Percentiles rank a stretch among this genome's conserved stretches.
Conservation (phyloP, 2,888 invertebrate species). For the Spodoptera littoralis region DNA sequence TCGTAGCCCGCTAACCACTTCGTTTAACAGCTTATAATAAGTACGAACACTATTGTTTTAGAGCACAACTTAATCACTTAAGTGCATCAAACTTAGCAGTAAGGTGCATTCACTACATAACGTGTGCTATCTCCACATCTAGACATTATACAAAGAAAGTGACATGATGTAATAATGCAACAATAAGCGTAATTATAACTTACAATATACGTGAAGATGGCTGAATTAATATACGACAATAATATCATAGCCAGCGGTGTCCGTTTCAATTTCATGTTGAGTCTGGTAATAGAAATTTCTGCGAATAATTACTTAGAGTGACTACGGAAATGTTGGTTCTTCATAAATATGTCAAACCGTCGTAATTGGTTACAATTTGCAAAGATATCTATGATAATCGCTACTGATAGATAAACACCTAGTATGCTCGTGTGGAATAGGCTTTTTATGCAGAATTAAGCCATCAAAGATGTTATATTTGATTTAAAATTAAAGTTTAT, state of each 20-base stretch:
- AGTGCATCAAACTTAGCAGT: constrained; percentile 29
- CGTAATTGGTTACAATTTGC: too few species aligned
- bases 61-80: constrained; percentile 21
- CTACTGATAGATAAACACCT: too few species aligned
- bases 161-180: constrained; percentile 22
- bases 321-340: too few species aligned
- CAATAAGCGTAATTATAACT: constrained; percentile 15
- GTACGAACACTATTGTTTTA: constrained; percentile 31
- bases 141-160: constrained; percentile 10
- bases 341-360: too few species aligned
- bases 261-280: not conserved
- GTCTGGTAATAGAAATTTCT: too few species aligned
- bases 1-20: not conserved
- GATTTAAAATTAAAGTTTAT: too few species aligned
- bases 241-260: not conserved
- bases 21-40: constrained; percentile 13
- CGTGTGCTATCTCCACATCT: constrained; percentile 7
- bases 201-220: constrained; percentile 26
- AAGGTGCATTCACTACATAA: constrained; percentile 7
- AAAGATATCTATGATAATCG: too few species aligned
- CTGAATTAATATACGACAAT: not conserved
- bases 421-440: too few species aligned
- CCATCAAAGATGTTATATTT: too few species aligned
- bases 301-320: too few species aligned
- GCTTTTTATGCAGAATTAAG: too few species aligned